These are phyloP conservation scores for Nyctibius grandis DNA, from an alignment of 2,797 vertebrate genomes.

Conservation along the genomic window DNA sequence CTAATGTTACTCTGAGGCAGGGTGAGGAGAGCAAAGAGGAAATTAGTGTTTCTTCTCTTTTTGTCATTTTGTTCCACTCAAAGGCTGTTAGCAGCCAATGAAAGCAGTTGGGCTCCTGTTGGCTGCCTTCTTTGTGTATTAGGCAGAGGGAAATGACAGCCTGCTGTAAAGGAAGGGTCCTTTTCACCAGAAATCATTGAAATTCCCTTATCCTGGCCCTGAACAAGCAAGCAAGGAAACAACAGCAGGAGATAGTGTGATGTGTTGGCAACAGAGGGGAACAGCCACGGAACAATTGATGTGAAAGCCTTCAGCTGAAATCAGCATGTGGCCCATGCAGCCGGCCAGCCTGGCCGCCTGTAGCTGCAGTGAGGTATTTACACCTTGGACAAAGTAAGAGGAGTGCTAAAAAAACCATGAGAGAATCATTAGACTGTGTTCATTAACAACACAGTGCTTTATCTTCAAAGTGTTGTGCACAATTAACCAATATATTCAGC, in stretches of 20 bases:
- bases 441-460: slow-evolving; percentile 35
- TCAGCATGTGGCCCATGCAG: background rate
- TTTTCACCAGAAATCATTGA: slow-evolving; percentile 48
- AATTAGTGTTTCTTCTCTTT: slow-evolving; percentile 24
- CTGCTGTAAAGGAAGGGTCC: slow-evolving; percentile 27
- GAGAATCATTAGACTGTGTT: slow-evolving; percentile 16
- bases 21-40: background rate
- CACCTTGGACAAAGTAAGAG: slow-evolving; percentile 16
- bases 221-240: slow-evolving; percentile 26
- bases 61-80: slow-evolving; percentile 1
- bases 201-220: slow-evolving; percentile 36
- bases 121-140: slow-evolving; percentile 37
- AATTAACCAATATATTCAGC: slow-evolving; percentile 27
- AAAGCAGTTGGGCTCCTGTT: slow-evolving; percentile 34
- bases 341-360: background rate
- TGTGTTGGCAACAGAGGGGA: background rate
- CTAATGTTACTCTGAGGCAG: background rate
- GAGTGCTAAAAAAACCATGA: background rate
- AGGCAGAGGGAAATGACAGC: slow-evolving; percentile 28
- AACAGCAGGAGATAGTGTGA: slow-evolving; percentile 10
- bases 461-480: slow-evolving; percentile 17
- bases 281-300: background rate
- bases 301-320: slow-evolving; percentile 41
- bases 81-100: slow-evolving; percentile 10
- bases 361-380: slow-evolving; percentile 24